Evolutionary conservation across 2,113 vertebrate genomes (phyloP).

Genomic region (Peromyscus californicus): DNA sequence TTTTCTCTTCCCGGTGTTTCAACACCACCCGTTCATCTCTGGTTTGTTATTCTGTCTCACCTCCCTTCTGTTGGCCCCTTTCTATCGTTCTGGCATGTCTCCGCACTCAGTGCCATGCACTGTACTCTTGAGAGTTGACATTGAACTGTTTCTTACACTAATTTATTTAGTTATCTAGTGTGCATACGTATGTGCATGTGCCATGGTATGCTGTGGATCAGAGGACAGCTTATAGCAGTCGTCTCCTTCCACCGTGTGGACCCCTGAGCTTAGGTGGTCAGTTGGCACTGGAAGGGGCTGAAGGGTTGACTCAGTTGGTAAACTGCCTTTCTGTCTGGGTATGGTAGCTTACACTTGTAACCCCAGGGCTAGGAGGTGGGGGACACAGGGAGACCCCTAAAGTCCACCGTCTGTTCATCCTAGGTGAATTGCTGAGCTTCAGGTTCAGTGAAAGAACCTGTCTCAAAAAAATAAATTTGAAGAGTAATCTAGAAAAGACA

Average conservation of each 20-base stretch:
- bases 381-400: background rate
- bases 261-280: background rate
- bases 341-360: background rate
- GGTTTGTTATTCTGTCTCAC: no score
- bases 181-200: background rate
- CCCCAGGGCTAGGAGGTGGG: background rate
- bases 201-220: background rate
- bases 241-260: background rate
- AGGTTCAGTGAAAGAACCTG: background rate
- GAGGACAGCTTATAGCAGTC: background rate
- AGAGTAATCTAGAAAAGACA: background rate
- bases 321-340: background rate
- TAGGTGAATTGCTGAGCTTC: background rate
- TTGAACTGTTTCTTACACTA: background rate
- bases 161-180: background rate
- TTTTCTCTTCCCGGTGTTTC: background rate
- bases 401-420: background rate
- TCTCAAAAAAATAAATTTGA: background rate
- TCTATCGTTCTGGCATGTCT: background rate
- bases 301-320: background rate
- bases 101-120: background rate
- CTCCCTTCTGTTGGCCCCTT: background rate
- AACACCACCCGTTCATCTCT: background rate
- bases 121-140: background rate
- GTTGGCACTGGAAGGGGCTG: background rate